Base-by-base conservation (phyloP, 2,888 invertebrate species). In the Zhengitettix transpicula region DNA sequence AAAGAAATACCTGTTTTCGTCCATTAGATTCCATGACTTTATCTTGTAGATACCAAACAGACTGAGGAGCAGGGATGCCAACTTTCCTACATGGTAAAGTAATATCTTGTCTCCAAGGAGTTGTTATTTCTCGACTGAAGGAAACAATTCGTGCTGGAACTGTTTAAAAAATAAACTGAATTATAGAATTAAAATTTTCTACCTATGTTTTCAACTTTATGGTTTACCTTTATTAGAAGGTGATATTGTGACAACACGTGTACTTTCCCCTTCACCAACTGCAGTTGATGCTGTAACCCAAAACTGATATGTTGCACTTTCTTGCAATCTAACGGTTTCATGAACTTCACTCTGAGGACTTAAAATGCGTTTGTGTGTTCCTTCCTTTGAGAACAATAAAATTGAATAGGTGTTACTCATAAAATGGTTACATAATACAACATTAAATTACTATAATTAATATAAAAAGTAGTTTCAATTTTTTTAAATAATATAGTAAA, bases 121-220 rank as follows among this genome's bases (percentile, higher is more conserved):
- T 86, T 41, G 86, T 79, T 64, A 87, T 81, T 66, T 81, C 81
- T 63, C 83, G 79, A 66, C 89, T 89, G 73, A 94, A 94, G 56
- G 92, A 92, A 5, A 91, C 88, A 70, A 95, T 92, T 71, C 84
- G 80, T 47, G 93, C 93, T 54, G 92, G 88, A 61, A 92, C 92
- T 80, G 77, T 60, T 28, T 28, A 28, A 74, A 71, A 68, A 68
- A 63, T 70, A 66, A 67, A 68, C 63, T 60, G 56, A 55, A 40
- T 12, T 57, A 56, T 53, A 14, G 2, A 15, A 53, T 40, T 11
- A 58, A n/a, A 15, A 58, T 11, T 56, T 54, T 28, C 41, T 16
- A 47, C 11, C 28, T 28, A 28, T 7, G 28, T 28, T 28, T 28
- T 28, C 28, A 28, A 28, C 28, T n/a, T 52, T 40, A 10, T 52